Evolutionary conservation across 2,888 invertebrate species (phyloP), one percentile per base, ranked within the genome.

Genomic region (Himalopsyche tibetana): DNA sequence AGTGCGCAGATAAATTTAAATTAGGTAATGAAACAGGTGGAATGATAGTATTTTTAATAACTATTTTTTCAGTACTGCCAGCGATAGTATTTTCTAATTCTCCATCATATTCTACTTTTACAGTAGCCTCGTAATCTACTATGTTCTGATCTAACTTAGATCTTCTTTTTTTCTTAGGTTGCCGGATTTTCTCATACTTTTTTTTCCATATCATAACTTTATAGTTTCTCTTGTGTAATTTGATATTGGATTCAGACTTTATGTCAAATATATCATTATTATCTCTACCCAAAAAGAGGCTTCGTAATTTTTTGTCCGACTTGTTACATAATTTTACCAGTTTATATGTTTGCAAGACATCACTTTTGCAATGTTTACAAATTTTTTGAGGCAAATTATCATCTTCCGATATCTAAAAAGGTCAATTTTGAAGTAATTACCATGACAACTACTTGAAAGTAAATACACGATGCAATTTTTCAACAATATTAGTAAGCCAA

Each of bases 361-460:
- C 55, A 38, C 17, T 80, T 42, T 45, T 82, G 69, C 85, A 85
- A 79, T 55, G n/a, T n/a, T 80, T 82, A 83, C 85, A 85, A 17
- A 85, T 83, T 69, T 55, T 69, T 79, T 85, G 85, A n/a, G 85
- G 85, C 28, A 83, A 83, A 19, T 38, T 63, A 85, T 85, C 85
- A 55, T 85, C 56, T 79, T 80, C 40, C 36, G 79, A 63, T 42
- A 85, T 83, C 85, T 85, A 55, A 28, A 84, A 84, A 63, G 8
- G 19, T 4, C 11, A 80, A 80, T 40, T 2, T 79, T 15, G 17
- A 79, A 36, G n/a, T 79, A 15, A 36, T 51, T 15, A 51, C 51
- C 15, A 15, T 3, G 5, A 51, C 5, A 51, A 51, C 15, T 12
- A 51, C 15, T 51, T 5, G 51, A 0, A 15, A 15, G 51, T 3